Conservation (phyloP, 2,888 invertebrate genomes). For the Achlya flavicornis region DNA sequence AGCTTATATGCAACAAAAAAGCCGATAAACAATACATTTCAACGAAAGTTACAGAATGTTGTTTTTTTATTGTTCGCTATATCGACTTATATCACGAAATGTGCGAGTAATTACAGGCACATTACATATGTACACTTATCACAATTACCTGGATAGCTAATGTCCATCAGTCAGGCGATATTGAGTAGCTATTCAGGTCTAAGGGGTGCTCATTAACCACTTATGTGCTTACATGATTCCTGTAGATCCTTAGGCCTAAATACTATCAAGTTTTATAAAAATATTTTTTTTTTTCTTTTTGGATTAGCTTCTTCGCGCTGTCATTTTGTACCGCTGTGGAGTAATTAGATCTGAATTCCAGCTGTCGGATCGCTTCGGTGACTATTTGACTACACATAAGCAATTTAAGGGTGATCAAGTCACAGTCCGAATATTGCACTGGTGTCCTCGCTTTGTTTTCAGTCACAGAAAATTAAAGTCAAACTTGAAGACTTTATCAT, state of each 20-base stretch:
- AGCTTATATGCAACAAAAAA: neutral
- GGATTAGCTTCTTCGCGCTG: too few relatives aligned
- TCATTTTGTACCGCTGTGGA: too few relatives aligned
- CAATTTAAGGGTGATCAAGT: too few relatives aligned
- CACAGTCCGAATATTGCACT: too few relatives aligned
- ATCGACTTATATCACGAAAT: slow-evolving; percentile 7
- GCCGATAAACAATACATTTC: neutral
- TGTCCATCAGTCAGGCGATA: neutral
- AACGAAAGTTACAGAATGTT: slow-evolving; percentile 1
- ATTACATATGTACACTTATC: slow-evolving; percentile 1
- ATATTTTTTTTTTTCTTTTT: too few relatives aligned
- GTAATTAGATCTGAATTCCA: too few relatives aligned
- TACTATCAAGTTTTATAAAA: neutral
- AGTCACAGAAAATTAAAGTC: too few relatives aligned
- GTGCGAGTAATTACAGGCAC: neutral
- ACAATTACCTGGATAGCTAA: neutral
- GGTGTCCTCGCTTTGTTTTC: too few relatives aligned
- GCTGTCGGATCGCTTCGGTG: too few relatives aligned
- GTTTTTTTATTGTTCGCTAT: neutral
- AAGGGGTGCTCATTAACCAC: neutral
- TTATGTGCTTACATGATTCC: neutral
- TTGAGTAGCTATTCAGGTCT: neutral
- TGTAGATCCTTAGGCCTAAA: neutral
- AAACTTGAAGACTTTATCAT: too few relatives aligned
- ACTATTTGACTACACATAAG: too few relatives aligned